Evolutionary conservation across 1,140 invertebrate genomes (phyloP).

Genomic region (Bombus confusus): DNA sequence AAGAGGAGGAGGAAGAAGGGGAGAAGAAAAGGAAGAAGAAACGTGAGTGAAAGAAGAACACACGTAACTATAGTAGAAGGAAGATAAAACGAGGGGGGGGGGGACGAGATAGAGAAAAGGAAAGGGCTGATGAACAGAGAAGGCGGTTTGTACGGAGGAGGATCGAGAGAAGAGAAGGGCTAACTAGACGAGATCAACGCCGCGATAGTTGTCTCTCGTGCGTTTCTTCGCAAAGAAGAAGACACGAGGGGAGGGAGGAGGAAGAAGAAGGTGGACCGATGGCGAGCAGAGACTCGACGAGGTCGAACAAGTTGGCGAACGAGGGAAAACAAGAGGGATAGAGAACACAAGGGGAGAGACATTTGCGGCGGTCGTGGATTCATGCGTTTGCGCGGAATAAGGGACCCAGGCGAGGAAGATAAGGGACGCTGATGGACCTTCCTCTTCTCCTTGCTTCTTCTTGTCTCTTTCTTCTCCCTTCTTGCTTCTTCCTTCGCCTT

Average conservation of each 20-base stretch:
- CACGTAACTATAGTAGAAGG: not conserved
- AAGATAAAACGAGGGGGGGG: not conserved
- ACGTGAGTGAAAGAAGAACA: not conserved
- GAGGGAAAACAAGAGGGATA: constrained; percentile 38
- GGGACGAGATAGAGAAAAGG: not conserved
- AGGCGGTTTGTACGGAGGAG: constrained; percentile 13
- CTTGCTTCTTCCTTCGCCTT: constrained; percentile 21
- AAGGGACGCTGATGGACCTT: constrained; percentile 71
- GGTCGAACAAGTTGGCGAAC: not conserved
- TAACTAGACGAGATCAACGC: constrained; percentile 79
- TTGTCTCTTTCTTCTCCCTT: not conserved
- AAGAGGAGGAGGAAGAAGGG: too few relatives aligned
- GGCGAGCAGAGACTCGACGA: not conserved
- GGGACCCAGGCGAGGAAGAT: constrained; percentile 63
- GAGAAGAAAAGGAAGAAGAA: not conserved
- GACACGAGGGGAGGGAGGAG: constrained; percentile 21
- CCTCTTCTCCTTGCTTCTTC: constrained; percentile 25
- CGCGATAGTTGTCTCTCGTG: constrained; percentile 74
- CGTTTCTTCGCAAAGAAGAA: constrained; percentile 62
- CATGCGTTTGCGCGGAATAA: constrained; percentile 70
- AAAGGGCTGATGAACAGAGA: constrained; percentile 1
- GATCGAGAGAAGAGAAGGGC: constrained; percentile 61
- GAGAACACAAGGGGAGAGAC: constrained; percentile 44
- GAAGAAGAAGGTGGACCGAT: not conserved
- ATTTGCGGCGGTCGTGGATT: constrained; percentile 59